These are phyloP conservation scores for Atherinosoma microstoma DNA, from an alignment of 2,797 vertebrate genomes.

Conservation along the genomic window DNA sequence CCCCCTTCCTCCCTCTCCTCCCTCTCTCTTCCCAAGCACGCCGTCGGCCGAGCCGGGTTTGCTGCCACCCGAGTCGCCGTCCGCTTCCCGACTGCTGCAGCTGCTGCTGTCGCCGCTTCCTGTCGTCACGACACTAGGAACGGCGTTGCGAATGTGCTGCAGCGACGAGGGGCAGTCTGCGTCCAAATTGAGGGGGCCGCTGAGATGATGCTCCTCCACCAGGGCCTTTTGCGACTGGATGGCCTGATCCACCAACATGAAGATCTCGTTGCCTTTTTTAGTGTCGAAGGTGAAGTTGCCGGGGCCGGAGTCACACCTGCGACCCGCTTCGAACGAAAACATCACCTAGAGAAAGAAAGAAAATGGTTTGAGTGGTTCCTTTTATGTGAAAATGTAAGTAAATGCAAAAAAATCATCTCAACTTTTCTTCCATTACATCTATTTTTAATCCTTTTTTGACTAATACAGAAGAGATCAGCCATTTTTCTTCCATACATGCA, in stretches of 20 bases:
- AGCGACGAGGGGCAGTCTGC: constrained; percentile 70
- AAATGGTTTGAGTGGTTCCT: not conserved
- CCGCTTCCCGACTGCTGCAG: constrained; percentile 77
- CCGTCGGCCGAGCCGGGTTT: constrained; percentile 81
- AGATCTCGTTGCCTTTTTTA: constrained; percentile 95
- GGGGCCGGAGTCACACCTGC: constrained; percentile 94
- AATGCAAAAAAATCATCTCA: not conserved
- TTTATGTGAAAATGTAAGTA: not conserved
- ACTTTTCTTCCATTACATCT: not conserved
- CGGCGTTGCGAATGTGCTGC: constrained; percentile 65
- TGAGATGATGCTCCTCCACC: constrained; percentile 84
- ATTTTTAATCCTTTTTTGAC: not conserved
- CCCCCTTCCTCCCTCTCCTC: constrained; percentile 67
- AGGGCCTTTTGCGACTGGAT: constrained; percentile 92
- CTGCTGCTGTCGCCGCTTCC: constrained; percentile 64
- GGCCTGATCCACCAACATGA: constrained; percentile 90
- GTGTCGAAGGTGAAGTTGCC: constrained; percentile 99
- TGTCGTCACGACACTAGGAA: not conserved
- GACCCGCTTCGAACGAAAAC: constrained; percentile 98
- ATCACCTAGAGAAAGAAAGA: constrained; percentile 87
- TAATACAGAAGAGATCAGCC: not conserved
- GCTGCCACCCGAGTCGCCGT: constrained; percentile 82
- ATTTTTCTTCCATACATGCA: not conserved
- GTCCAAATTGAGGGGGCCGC: constrained; percentile 76
- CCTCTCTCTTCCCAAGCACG: constrained; percentile 76